These are phyloP conservation scores for Hemiprocne comata DNA, from an alignment of 2,113 vertebrate genomes.

Conservation along the genomic window DNA sequence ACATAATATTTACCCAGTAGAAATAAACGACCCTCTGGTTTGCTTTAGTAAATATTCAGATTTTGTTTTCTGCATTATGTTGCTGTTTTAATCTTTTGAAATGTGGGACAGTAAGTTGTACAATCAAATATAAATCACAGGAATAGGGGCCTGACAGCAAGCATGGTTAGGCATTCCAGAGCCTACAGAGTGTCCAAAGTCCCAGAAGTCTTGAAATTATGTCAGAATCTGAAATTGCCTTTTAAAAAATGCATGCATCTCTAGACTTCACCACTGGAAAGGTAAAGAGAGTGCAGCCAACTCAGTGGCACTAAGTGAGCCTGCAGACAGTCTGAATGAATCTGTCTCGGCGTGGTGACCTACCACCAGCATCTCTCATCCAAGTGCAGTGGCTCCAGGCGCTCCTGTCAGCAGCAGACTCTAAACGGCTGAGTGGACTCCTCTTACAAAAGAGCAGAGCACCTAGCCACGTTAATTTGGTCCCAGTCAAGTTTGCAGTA, in stretches of 20 bases:
- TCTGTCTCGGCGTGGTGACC: neutral
- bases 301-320: constrained; percentile 1
- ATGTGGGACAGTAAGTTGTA: neutral
- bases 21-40: neutral
- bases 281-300: neutral
- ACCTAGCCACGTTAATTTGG: neutral
- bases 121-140: neutral
- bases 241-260: constrained; percentile 11
- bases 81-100: neutral
- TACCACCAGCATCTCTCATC: neutral
- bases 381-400: neutral
- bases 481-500: neutral
- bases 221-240: constrained; percentile 11
- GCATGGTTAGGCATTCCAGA: neutral
- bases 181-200: neutral
- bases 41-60: neutral
- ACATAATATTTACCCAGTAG: neutral
- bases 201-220: constrained; percentile 10
- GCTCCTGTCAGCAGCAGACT: neutral
- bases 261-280: neutral
- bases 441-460: neutral
- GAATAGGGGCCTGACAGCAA: neutral
- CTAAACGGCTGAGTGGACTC: neutral
- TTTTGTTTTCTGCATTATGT: neutral
- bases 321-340: constrained; percentile 38